phyloP scores from a whole-genome alignment of 2,888 invertebrate genomes.

The Folsomia manolachei region DNA sequence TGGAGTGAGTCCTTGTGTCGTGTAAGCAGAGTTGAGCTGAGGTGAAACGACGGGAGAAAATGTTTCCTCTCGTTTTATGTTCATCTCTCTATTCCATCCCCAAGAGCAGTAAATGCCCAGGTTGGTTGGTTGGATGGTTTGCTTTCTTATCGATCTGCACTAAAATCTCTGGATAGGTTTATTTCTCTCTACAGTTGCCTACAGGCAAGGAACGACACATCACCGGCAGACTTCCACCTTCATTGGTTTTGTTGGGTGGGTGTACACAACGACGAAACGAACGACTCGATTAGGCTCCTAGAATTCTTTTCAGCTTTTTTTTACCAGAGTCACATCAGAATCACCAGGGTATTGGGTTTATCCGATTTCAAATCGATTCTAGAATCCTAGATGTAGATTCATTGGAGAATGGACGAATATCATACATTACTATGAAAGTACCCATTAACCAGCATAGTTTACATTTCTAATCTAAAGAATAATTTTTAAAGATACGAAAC shows the following conservation, averaged over 20 bases:
- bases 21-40: background rate
- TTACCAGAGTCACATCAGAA: background rate
- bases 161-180: conserved; percentile 10
- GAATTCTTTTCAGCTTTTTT: background rate
- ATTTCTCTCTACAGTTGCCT: too few species aligned
- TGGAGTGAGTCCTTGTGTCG: background rate
- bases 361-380: background rate
- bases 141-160: conserved; percentile 17
- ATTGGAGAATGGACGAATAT: too few species aligned
- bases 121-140: too few species aligned
- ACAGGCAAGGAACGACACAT: background rate
- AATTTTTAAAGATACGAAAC: background rate
- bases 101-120: conserved; percentile 14
- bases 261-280: too few species aligned
- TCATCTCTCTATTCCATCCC: background rate
- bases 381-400: too few species aligned
- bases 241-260: background rate
- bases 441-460: background rate
- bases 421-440: background rate
- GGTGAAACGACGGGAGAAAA: background rate
- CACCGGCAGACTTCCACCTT: background rate
- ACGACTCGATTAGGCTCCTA: background rate
- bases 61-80: background rate
- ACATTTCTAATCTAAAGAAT: background rate
- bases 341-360: too few species aligned